Percentiles rank a stretch among this genome's conserved stretches.
These are phyloP conservation scores for Strigamia transsilvanica DNA, from an alignment of 2,888 invertebrate species.

Conservation along the genomic window DNA sequence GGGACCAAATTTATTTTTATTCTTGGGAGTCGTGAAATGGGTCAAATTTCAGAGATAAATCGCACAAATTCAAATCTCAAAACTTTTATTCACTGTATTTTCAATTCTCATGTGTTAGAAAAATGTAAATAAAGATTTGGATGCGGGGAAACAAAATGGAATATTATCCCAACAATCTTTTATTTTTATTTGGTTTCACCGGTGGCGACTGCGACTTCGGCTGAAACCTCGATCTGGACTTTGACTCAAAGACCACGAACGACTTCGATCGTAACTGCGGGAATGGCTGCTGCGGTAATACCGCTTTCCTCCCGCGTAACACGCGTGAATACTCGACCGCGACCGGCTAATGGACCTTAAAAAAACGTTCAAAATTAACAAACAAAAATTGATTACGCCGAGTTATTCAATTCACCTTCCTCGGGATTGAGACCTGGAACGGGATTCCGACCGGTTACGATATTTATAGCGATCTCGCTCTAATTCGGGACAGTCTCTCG, in stretches of 20 bases:
- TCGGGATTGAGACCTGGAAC: constrained; percentile 55
- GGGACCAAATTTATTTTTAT: constrained; percentile 45
- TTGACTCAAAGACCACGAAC: background rate
- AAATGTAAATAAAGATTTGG: background rate
- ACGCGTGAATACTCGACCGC: background rate
- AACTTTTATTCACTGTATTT: constrained; percentile 1
- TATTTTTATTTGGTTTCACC: background rate
- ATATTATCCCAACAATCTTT: background rate
- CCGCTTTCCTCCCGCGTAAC: background rate
- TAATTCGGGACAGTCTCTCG: constrained; percentile 64
- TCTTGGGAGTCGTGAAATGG: constrained; percentile 11
- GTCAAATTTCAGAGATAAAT: background rate
- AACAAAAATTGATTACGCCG: background rate
- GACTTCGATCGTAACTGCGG: background rate
- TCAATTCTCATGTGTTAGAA: background rate
- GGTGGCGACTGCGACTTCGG: constrained; percentile 7
- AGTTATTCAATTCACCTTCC: constrained; percentile 48
- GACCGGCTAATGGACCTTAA: background rate
- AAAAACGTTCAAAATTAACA: background rate
- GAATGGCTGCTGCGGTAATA: background rate
- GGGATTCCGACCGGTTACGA: constrained; percentile 57
- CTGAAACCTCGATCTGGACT: background rate
- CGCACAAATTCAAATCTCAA: background rate
- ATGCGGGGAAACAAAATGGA: background rate
- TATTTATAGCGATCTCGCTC: constrained; percentile 56